These are phyloP conservation scores for Zaprionus bogoriensis DNA, from an alignment of 2,888 invertebrate genomes.

Conservation along the genomic window DNA sequence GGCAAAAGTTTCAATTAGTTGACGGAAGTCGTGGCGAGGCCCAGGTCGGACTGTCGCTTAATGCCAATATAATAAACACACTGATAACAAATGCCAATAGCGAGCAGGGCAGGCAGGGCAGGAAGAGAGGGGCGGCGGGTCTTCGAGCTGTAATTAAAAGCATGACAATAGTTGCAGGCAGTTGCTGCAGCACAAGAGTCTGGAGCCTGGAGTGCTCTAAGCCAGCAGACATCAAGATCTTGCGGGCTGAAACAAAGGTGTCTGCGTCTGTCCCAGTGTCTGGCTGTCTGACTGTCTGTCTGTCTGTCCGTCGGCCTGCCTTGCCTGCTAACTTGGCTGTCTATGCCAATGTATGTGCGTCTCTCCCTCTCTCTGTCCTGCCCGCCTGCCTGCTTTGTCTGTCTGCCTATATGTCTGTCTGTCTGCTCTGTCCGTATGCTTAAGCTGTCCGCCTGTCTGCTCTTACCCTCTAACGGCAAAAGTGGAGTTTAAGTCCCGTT, in stretches of 20 bases:
- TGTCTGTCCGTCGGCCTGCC: background rate
- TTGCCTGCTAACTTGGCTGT: background rate
- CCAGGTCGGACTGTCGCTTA: too few species aligned
- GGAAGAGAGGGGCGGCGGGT: background rate
- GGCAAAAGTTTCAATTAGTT: slow-evolving; percentile 29
- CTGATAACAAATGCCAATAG: slow-evolving; percentile 29
- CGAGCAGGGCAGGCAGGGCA: background rate
- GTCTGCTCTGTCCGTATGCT: background rate
- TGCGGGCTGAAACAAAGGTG: slow-evolving; percentile 58
- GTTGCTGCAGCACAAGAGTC: background rate
- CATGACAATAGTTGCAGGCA: slow-evolving; percentile 55
- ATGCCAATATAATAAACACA: background rate
- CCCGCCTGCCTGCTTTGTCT: too few species aligned
- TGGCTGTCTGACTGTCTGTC: background rate
- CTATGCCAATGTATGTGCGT: slow-evolving; percentile 60
- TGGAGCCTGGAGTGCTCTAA: background rate
- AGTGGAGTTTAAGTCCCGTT: slow-evolving; percentile 14
- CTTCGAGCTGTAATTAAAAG: slow-evolving; percentile 63
- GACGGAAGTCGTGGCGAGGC: background rate
- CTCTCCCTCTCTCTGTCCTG: background rate
- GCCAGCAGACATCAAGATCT: slow-evolving; percentile 62
- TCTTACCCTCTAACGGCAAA: slow-evolving; percentile 1
- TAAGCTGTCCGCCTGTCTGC: slow-evolving; percentile 3
- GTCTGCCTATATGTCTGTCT: slow-evolving; percentile 4
- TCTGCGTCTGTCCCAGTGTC: slow-evolving; percentile 35